phyloP scores from a whole-genome alignment of 2,797 vertebrate genomes.

The Avahi laniger region DNA sequence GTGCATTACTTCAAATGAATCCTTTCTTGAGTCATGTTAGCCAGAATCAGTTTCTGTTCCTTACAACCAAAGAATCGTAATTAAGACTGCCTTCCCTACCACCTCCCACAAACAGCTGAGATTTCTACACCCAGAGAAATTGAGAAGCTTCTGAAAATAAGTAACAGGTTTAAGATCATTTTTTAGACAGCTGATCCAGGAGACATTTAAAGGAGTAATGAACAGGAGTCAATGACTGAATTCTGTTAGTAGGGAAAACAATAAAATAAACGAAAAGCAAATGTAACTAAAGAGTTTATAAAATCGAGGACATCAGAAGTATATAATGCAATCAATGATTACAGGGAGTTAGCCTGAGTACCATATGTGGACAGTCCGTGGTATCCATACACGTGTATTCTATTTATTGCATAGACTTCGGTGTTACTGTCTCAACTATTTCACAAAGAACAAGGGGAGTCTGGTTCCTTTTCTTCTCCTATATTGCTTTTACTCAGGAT shows the following conservation, averaged over 20 bases:
- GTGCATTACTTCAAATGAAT: background rate
- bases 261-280: background rate
- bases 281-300: background rate
- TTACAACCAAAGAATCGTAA: background rate
- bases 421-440: background rate
- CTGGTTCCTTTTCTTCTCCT: background rate
- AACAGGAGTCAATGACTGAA: background rate
- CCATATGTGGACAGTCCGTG: background rate
- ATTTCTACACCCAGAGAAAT: background rate
- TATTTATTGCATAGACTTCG: background rate
- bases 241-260: background rate
- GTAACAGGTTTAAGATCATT: background rate
- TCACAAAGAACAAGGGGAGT: background rate
- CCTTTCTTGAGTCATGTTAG: background rate
- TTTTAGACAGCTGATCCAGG: background rate
- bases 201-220: background rate
- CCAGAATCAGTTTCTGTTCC: background rate
- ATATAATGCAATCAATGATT: background rate
- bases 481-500: background rate
- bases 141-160: background rate
- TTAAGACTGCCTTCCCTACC: background rate
- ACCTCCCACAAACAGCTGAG: background rate
- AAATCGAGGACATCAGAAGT: background rate
- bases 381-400: rapidly evolving
- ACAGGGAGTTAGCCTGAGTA: background rate